Evolutionary conservation across 2,888 invertebrate genomes (phyloP).

Genomic region (Drosophila glabriapex): DNA sequence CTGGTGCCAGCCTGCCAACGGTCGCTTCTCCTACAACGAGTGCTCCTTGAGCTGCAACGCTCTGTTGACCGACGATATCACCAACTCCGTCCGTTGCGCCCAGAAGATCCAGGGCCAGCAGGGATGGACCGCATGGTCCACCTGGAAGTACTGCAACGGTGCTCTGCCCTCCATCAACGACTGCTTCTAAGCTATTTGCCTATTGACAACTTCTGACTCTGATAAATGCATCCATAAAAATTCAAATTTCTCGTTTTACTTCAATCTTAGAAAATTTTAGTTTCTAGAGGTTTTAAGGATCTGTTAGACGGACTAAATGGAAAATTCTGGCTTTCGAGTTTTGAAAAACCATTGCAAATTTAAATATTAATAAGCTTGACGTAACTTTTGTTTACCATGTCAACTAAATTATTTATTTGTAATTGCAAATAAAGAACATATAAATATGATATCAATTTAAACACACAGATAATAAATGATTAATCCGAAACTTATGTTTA

Average conservation of each 20-base stretch:
- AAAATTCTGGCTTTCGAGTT: not conserved
- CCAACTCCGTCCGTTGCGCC: constrained; percentile 68
- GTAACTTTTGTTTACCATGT: constrained; percentile 8
- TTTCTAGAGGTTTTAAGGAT: not conserved
- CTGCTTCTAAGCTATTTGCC: constrained; percentile 52
- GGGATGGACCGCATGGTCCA: constrained; percentile 78
- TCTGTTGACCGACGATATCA: constrained; percentile 73
- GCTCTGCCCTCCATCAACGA: constrained; percentile 52
- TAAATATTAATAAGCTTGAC: not conserved
- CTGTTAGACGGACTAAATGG: not conserved
- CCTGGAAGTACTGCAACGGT: constrained; percentile 60
- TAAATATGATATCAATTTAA: constrained; percentile 39
- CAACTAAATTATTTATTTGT: constrained; percentile 43
- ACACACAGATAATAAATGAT: constrained; percentile 8
- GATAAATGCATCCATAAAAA: constrained; percentile 10
- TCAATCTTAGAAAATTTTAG: not conserved
- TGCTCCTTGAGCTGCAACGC: constrained; percentile 31
- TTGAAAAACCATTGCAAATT: not conserved
- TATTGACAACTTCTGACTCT: not conserved
- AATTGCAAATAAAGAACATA: constrained; percentile 21
- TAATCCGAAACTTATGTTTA: constrained; percentile 45
- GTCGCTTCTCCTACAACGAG: constrained; percentile 73
- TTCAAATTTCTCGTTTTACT: not conserved
- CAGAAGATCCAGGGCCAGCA: constrained; percentile 65
- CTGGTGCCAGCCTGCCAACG: constrained; percentile 75